Conservation (phyloP, 92 coral and sea anemone genomes). For the Zoanthus gigantus region DNA sequence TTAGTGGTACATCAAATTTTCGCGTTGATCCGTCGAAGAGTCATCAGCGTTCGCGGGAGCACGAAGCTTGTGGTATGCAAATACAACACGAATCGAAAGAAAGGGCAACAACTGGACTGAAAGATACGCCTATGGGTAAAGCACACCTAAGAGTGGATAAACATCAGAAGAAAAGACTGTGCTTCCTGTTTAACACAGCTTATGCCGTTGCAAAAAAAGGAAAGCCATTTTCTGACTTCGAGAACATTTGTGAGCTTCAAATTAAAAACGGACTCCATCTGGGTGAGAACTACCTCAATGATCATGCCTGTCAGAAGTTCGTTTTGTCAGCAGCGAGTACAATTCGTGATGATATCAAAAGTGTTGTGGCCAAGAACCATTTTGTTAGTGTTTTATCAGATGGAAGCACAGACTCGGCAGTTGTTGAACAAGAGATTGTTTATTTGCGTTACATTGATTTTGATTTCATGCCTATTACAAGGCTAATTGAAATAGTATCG, state of each 20-base stretch:
- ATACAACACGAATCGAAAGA: too few species aligned
- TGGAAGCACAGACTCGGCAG: constrained; percentile 28
- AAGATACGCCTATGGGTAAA: constrained; percentile 35
- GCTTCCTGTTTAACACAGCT: too few species aligned
- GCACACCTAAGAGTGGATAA: constrained; percentile 36
- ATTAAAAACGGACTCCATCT: constrained; percentile 17
- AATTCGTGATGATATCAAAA: constrained; percentile 1
- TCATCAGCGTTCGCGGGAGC: constrained; percentile 46
- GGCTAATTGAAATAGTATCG: too few species aligned
- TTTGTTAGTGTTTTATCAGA: constrained; percentile 30
- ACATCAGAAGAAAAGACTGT: constrained; percentile 16
- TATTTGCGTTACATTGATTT: neutral
- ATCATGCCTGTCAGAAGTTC: constrained; percentile 11
- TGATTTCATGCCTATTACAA: too few species aligned
- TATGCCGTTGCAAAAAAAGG: too few species aligned
- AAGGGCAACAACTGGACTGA: too few species aligned
- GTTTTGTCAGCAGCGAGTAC: neutral
- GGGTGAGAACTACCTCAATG: constrained; percentile 3
- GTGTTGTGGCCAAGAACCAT: neutral
- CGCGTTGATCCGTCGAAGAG: constrained; percentile 46
- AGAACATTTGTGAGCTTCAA: constrained; percentile 54
- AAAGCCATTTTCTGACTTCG: too few species aligned
- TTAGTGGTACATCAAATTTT: constrained; percentile 43
- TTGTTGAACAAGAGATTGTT: neutral
- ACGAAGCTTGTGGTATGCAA: constrained; percentile 39